These are phyloP conservation scores for Gymnobelideus leadbeateri DNA, from an alignment of 2,113 vertebrate genomes.

Conservation along the genomic window DNA sequence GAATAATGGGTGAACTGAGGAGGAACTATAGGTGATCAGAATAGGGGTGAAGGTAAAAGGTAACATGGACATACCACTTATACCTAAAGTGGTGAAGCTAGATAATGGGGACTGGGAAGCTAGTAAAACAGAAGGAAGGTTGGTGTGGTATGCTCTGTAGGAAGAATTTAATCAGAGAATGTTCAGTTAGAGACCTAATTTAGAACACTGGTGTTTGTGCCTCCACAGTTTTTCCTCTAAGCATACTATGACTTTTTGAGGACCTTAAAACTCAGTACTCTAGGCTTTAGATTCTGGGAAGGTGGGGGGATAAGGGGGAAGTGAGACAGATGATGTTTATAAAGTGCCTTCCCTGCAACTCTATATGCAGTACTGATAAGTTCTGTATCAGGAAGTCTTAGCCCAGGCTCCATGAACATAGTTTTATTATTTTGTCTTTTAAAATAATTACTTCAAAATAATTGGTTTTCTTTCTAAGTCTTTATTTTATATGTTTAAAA, in stretches of 20 bases:
- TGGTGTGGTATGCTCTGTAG: neutral
- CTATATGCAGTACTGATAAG: neutral
- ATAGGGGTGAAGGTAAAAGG: neutral
- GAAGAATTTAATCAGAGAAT: conserved; percentile 1
- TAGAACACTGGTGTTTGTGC: neutral
- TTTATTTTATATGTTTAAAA: neutral
- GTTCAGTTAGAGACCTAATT: neutral
- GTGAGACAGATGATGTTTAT: neutral
- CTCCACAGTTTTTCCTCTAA: neutral
- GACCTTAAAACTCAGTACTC: neutral
- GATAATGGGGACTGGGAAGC: neutral
- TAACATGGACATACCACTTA: neutral
- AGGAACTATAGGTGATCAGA: neutral
- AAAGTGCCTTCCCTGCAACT: neutral
- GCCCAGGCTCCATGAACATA: neutral
- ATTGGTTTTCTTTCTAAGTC: neutral
- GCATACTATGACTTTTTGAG: neutral
- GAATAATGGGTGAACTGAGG: neutral
- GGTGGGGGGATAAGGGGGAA: neutral
- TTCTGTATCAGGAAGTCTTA: neutral
- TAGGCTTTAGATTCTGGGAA: neutral
- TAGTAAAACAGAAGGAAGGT: conserved; percentile 6
- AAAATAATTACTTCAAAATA: neutral
- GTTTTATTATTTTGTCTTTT: neutral
- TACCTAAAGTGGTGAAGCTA: neutral